Base-by-base conservation (phyloP, 1,140 invertebrate species). In the Diprion similis region DNA sequence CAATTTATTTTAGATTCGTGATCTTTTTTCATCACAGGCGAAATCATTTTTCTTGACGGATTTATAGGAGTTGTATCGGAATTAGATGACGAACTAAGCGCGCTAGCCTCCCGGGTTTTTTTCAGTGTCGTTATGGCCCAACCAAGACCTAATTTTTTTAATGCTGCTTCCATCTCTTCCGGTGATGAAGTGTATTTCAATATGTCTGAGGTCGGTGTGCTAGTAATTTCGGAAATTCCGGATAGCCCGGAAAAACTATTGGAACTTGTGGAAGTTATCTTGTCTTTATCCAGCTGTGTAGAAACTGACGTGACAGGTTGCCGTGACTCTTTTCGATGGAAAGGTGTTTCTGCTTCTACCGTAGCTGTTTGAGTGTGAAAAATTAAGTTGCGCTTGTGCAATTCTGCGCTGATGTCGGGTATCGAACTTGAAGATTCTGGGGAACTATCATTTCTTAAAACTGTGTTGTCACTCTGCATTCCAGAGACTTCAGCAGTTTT, bases 101-200 rank as follows among this genome's bases (percentile, higher is more conserved):
- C 91, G 72, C 91, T 87, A 2, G 91, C 89, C 78, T 93, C 90
- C 45, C 91, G 89, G 10, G 91, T 93, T 83, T 92, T 93, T 73
- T 91, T 92, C 46, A 93, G 83, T 1, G 91, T 92, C 2, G 91
- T 89, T 1, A 92, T 89, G 8, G 91, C 91, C 92, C 92, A 93
- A 3, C 89, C 89, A 81, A 92, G 89, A 11, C 90, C 92, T 24
- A 91, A 86, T 78, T 89, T 91, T 79, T 89, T 89, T 48, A 92
- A 88, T 66, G 89, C 91, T 9, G 71, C 80, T 77, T 89, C 89
- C 76, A 87, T 87, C 72, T 89, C 89, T 80, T 92, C 90, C 69
- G 92, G 80, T 4, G 82, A 83, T 8, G 81, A 83, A 48, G 77
- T 79, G 73, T 73, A 81, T 71, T 80, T 82, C 24, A 81, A 76